Conservation (phyloP, 1,140 invertebrate genomes). For the Delia radicum region DNA sequence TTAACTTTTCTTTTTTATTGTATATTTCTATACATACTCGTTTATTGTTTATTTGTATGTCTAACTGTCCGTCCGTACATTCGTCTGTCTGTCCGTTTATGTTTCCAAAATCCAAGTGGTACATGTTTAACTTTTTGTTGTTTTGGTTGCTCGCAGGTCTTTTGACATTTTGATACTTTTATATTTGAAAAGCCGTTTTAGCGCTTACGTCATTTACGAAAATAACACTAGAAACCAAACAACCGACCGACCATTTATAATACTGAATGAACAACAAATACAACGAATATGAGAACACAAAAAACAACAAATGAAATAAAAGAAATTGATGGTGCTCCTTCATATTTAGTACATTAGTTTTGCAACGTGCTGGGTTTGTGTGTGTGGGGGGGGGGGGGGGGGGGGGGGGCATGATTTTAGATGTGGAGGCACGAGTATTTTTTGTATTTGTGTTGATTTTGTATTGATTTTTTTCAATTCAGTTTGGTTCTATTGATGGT, state of each 20-base stretch:
- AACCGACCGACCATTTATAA: background rate
- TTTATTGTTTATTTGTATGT: background rate
- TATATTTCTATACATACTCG: background rate
- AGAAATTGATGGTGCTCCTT: background rate
- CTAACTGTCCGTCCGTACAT: background rate
- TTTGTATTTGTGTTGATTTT: background rate
- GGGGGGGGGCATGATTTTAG: background rate
- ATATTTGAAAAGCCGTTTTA: constrained; percentile 17
- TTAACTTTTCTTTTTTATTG: background rate
- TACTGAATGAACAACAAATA: background rate
- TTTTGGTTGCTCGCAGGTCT: background rate
- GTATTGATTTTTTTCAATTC: background rate
- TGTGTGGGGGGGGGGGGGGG: background rate
- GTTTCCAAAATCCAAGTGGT: constrained; percentile 12
- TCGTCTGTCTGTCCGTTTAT: background rate
- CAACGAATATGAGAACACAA: background rate
- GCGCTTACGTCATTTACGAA: constrained; percentile 20
- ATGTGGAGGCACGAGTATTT: background rate
- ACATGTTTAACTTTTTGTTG: background rate
- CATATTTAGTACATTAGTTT: too few relatives aligned
- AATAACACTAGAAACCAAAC: constrained; percentile 8
- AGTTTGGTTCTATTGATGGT: background rate
- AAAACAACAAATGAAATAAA: background rate
- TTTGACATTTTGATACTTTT: constrained; percentile 16
- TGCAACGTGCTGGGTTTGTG: background rate